Percentiles rank a stretch among this genome's conserved stretches.
Evolutionary conservation across 2,113 vertebrate genomes (phyloP).

Genomic region (Marcusenius ussheri): DNA sequence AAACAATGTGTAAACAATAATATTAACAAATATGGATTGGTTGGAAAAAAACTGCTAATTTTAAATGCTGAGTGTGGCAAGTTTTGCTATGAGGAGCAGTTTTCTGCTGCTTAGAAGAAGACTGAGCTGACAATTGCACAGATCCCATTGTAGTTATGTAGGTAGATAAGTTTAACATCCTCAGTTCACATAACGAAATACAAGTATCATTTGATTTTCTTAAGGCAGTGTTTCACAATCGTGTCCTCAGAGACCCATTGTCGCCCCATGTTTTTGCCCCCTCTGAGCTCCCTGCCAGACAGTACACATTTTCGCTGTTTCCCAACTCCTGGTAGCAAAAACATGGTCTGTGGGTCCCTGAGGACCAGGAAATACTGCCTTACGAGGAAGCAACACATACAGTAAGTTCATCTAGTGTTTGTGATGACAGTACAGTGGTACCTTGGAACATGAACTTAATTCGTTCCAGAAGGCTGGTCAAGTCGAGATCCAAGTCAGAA

Average conservation of each 20-base stretch:
- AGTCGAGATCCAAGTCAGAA: no score
- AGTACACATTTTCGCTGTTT: neutral
- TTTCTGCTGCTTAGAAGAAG: neutral
- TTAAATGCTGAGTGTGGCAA: neutral
- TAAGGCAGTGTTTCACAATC: neutral
- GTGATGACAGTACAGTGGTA: neutral
- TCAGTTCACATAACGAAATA: neutral
- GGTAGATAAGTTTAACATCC: no score
- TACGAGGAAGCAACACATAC: neutral
- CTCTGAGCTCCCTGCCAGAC: neutral
- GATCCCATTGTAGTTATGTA: neutral
- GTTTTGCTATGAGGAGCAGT: neutral
- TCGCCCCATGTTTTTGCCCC: neutral
- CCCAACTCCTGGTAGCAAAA: neutral
- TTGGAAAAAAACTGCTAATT: neutral
- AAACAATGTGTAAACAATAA: neutral
- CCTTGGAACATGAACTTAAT: no score
- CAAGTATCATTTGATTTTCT: slow-evolving; percentile 5
- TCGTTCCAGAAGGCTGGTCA: no score
- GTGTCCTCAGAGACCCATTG: neutral
- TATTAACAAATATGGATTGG: neutral
- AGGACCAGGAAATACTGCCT: neutral
- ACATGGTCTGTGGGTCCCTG: neutral
- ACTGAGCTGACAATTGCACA: neutral
- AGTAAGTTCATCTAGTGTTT: neutral